Evolutionary conservation across 2,113 vertebrate species (phyloP).

Genomic region (Motacilla tschutschensis): DNA sequence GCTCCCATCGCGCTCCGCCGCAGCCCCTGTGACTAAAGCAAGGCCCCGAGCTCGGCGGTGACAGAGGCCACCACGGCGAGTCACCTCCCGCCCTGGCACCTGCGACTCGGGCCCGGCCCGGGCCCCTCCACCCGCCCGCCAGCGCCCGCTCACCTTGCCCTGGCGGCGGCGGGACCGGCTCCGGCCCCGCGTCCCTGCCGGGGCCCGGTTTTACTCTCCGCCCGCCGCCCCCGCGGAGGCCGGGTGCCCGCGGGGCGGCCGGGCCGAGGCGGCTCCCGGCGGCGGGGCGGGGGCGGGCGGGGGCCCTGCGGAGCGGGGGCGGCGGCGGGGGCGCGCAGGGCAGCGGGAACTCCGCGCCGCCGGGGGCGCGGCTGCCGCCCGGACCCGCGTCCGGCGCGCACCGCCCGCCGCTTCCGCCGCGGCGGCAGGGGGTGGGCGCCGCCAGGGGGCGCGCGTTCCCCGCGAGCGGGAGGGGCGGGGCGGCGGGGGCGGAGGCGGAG

Average conservation of each 20-base stretch:
- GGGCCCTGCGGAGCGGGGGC: no score
- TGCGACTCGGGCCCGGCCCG: not conserved
- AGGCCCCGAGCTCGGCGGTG: not conserved
- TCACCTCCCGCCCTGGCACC: not conserved
- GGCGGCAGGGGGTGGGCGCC: not conserved
- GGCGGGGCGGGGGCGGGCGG: no score
- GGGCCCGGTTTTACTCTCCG: not conserved
- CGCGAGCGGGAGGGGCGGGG: not conserved
- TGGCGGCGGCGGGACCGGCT: not conserved
- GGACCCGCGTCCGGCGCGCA: no score
- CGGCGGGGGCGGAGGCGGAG: not conserved
- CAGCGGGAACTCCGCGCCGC: no score
- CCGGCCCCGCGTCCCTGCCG: not conserved
- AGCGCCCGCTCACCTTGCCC: not conserved
- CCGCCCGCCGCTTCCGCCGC: no score
- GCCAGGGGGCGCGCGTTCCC: not conserved
- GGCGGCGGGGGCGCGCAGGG: no score
- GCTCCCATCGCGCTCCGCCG: not conserved
- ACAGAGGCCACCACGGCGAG: not conserved
- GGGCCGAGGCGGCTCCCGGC: no score
- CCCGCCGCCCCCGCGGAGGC: no score
- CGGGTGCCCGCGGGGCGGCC: no score
- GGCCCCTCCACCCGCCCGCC: not conserved
- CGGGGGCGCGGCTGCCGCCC: no score
- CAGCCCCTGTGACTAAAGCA: accelerated